Base-by-base conservation (phyloP, 2,888 invertebrate genomes). In the Drosophila histrio region DNA sequence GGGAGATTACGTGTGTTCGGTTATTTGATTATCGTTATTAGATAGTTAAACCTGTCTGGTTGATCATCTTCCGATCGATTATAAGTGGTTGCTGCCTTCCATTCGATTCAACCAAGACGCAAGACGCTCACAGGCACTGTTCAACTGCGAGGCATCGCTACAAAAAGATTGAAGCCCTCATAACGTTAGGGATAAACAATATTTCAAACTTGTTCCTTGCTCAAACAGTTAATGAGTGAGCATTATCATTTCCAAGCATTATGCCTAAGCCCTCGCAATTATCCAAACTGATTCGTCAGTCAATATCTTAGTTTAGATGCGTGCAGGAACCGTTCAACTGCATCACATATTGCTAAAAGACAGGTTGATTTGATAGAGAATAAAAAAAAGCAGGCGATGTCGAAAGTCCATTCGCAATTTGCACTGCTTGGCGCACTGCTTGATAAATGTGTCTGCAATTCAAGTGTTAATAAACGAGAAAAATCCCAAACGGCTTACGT, bases 71-170 rank as follows among this genome's bases (percentile, higher is more conserved):
- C 39, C 61, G 11, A 52, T 9, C 21, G 32, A 47, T 24, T 24
- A 28, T 38, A 28, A 11, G 28, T 41, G 13, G 52, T 5, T 13
- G 17, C n/a, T 30, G 58, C 7, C 39, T 53, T 57, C 67, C 62
- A 46, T 41, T 43, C 44, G 41, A 32, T 17, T 26, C 24, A 44
- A 22, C 43, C 34, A 22, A 41, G 76, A 77, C 63, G 38, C 19
- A 28, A 17, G 28, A 44, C 19, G 72, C 63, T 69, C 86, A 77
- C 89, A 87, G 88, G 87, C 67, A 85, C 88, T 54, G 87, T 66
- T 86, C 86, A 82, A 87, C 84, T 88, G 88, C 76, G 83, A 67
- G 44, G 69, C 72, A 72, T 76, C 72, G 79, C 86, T 87, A 84
- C 67, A 87, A 87, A 71, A 72, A 79, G 46, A 65, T 61, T 47